Conservation (phyloP, 2,797 vertebrate species). For the Rhodeus uyekii region DNA sequence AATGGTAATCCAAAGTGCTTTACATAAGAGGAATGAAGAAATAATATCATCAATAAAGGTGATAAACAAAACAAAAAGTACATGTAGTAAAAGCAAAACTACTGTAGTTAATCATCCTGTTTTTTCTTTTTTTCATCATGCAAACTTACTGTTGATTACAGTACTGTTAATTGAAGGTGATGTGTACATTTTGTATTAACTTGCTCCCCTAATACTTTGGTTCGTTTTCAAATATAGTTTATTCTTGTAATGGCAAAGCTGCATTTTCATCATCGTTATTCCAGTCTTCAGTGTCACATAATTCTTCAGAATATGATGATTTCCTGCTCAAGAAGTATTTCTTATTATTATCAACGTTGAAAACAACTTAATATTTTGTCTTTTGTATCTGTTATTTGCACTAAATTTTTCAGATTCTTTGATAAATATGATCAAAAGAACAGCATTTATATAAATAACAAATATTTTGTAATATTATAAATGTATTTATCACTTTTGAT, state of each 20-base stretch:
- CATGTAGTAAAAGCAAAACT: too few relatives aligned
- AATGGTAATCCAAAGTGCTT: too few relatives aligned
- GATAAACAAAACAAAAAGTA: too few relatives aligned
- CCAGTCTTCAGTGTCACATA: neutral
- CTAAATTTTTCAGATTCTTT: neutral
- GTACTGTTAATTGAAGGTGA: neutral
- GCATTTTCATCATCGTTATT: neutral
- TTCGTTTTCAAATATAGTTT: too few relatives aligned
- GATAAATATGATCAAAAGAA: neutral
- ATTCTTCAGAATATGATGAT: neutral
- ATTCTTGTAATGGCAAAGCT: neutral
- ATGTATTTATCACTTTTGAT: neutral
- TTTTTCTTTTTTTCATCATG: neutral
- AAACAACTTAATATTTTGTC: neutral
- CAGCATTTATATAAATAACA: neutral
- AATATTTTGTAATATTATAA: neutral
- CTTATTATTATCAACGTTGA: neutral
- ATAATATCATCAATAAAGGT: too few relatives aligned
- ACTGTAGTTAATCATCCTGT: neutral
- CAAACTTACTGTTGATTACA: neutral
- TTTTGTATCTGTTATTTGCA: neutral
- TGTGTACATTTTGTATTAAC: too few relatives aligned
- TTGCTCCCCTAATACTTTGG: too few relatives aligned
- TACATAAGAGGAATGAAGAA: too few relatives aligned
- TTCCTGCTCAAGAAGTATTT: too few relatives aligned